phyloP scores from a whole-genome alignment of 2,113 vertebrate genomes.

The Lycaon pictus region DNA sequence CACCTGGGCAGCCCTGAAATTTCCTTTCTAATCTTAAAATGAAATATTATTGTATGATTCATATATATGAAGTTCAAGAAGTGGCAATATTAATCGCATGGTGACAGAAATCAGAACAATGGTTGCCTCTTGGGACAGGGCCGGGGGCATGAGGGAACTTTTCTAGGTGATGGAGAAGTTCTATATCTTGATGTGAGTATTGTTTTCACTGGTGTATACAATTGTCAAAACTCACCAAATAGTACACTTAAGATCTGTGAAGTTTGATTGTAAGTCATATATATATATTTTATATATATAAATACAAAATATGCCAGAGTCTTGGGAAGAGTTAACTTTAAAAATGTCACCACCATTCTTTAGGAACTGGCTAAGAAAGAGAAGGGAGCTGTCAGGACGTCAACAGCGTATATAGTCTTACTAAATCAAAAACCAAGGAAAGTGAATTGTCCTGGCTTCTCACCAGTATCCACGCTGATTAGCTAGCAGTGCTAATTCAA shows the following conservation, averaged over 20 bases:
- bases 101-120: not conserved
- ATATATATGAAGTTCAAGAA: not conserved
- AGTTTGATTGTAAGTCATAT: not conserved
- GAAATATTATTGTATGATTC: not conserved
- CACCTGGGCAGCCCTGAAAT: not conserved
- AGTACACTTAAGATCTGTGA: not conserved
- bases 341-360: not conserved
- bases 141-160: not conserved
- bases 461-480: not conserved
- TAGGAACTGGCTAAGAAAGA: not conserved
- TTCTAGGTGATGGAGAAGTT: not conserved
- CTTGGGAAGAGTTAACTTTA: not conserved
- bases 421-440: not conserved
- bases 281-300: no score
- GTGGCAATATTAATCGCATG: not conserved
- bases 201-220: not conserved
- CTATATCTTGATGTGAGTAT: not conserved
- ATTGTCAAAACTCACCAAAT: not conserved
- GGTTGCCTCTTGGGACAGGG: not conserved
- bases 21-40: constrained; percentile 44
- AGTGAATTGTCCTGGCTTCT: not conserved
- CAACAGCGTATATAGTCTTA: not conserved
- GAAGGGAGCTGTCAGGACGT: not conserved
- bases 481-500: not conserved
- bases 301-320: not conserved